Evolutionary conservation across 2,113 vertebrate genomes (phyloP).

Genomic region (Phalacrocorax aristotelis): DNA sequence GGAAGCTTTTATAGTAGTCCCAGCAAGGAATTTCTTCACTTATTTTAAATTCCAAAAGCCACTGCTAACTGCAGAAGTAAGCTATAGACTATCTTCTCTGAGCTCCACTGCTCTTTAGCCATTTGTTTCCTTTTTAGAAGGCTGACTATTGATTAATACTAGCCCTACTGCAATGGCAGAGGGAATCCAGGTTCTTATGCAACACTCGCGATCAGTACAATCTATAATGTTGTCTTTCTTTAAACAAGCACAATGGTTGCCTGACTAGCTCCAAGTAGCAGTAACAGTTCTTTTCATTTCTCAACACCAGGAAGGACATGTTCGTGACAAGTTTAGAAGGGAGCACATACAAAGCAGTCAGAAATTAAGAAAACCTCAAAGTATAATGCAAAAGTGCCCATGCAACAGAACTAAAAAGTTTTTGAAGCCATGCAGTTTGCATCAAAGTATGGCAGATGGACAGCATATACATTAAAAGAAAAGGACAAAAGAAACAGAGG

Average conservation of each 20-base stretch:
- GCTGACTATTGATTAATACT: background rate
- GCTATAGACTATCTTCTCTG: background rate
- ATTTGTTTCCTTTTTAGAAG: background rate
- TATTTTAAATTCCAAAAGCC: background rate
- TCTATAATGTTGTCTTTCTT: background rate
- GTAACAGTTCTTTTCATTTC: background rate
- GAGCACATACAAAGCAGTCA: background rate
- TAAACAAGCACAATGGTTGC: background rate
- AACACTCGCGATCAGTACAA: background rate
- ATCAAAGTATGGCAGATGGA: background rate
- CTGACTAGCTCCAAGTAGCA: background rate
- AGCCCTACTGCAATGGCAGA: background rate
- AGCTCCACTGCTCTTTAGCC: background rate
- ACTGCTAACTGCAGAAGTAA: background rate
- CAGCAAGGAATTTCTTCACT: background rate
- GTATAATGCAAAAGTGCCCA: background rate
- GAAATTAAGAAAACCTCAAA: background rate
- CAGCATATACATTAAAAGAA: background rate
- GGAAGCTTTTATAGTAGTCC: background rate
- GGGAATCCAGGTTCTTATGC: background rate
- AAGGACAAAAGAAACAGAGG: background rate
- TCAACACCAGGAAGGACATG: background rate
- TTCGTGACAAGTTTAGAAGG: background rate
- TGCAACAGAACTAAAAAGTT: background rate
- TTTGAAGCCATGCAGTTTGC: background rate